phyloP scores from a whole-genome alignment of 2,888 invertebrate species.

The Hirtodrosophila histrioides region DNA sequence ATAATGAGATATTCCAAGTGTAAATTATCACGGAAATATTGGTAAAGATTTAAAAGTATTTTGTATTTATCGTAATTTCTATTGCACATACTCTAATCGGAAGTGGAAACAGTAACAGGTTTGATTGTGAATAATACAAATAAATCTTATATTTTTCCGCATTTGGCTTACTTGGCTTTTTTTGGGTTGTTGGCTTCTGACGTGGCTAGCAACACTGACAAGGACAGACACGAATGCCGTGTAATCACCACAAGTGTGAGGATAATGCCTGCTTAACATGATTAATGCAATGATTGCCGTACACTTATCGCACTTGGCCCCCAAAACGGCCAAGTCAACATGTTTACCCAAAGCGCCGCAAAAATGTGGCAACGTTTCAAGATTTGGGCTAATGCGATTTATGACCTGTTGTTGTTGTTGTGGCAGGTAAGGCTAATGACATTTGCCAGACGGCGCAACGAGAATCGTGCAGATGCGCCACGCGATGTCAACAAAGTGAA shows the following conservation, averaged over 20 bases:
- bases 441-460: slow-evolving; percentile 50
- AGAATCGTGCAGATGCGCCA: slow-evolving; percentile 52
- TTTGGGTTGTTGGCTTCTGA: too few species aligned
- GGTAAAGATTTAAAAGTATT: too few species aligned
- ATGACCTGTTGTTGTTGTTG: slow-evolving; percentile 18
- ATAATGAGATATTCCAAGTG: too few species aligned
- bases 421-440: slow-evolving; percentile 73
- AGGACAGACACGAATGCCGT: slow-evolving; percentile 5
- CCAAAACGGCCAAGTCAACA: slow-evolving; percentile 21
- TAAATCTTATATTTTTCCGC: too few species aligned
- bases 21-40: too few species aligned
- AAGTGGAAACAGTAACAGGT: too few species aligned
- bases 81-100: too few species aligned
- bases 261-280: slow-evolving; percentile 73
- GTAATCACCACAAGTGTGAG: slow-evolving; percentile 65
- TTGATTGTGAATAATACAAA: too few species aligned
- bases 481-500: slow-evolving; percentile 60
- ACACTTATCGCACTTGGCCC: slow-evolving; percentile 44
- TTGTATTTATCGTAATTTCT: too few species aligned
- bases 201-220: not conserved
- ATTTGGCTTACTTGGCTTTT: too few species aligned
- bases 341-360: slow-evolving; percentile 17
- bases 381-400: slow-evolving; percentile 77
- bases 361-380: slow-evolving; percentile 41
- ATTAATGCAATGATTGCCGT: slow-evolving; percentile 54